Base-by-base conservation (phyloP, 2,113 vertebrate species). In the Dendropsophus ebraccatus region DNA sequence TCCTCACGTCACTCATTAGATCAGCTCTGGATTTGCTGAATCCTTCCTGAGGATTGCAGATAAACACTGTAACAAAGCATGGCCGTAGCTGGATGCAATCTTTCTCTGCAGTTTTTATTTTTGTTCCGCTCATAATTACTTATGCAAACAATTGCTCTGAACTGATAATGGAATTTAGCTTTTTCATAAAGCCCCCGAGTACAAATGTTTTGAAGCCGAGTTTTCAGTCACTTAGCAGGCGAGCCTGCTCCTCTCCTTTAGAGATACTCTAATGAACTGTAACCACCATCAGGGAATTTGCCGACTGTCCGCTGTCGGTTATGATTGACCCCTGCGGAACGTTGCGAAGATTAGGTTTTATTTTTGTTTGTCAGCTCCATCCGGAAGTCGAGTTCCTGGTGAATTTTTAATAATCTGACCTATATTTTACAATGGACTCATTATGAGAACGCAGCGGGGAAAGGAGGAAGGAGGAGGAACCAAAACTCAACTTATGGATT, bases 81-180 rank as follows among this genome's bases (percentile, higher is more conserved):
- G 10, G 21, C 35, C 67, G 14, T 60, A 54, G 82, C 32, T 30
- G 67, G 50, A 58, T 84, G 82, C 69, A 75, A 84, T 84, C 82
- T 74, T 60, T 47, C 70, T 54, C 69, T 14, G 56, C 30, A 35
- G 28, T 52, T 10, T 45, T 74, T 50, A 21, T 49, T 83, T 74
- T 50, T 74, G 69, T 84, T 81, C 78, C 56, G 50, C 69, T 84
- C 45, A 84, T 84, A 84, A 84, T 84, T 84, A 84, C 82, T 84
- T 84, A 84, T 74, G 82, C 82, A 84, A 84, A 84, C 82, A 84
- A 84, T 74, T 74, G 70, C 70, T 84, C 70, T 47, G 70, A 84
- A 74, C 50, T 84, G 82, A 84, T 84, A 74, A 84, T 74, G 50
- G 70, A 84, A 74, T 74, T 72, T 73, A 74, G 69, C 52, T 72